Base-by-base conservation (phyloP, 2,113 vertebrate species). In the Zapus hudsonius region DNA sequence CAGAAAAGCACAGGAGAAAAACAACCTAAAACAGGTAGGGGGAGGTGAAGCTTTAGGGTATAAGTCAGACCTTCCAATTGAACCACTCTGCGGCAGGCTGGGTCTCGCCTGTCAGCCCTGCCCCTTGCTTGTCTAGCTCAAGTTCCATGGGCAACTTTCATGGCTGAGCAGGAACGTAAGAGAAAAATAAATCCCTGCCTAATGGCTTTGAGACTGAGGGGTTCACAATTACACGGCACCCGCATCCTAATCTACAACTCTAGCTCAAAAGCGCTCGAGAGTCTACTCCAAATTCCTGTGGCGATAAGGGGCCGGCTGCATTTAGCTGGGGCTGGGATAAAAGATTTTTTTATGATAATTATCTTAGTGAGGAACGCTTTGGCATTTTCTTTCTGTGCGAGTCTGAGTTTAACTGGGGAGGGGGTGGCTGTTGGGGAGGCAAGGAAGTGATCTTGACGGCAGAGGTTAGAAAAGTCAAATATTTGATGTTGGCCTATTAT, bases 161-260 rank as follows among this genome's bases (percentile, higher is more conserved):
- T 70, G 97, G 98, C 97, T 97, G 98, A 97, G 96, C 97, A 97
- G 97, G 98, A 98, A 98, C 96, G 98, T 38, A 96, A 95, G 94
- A 97, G 97, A 96, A 98, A 98, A 98, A 98, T 98, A 98, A 98
- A 98, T 98, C 97, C 97, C 98, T 95, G 98, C 98, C 98, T 99
- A 99, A 99, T 99, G 98, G 99, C 98, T 99, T 98, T 98, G 97
- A 98, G 97, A 97, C 98, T 97, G 97, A 98, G 98, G 98, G 98
- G 98, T 99, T 99, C 98, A 98, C 99, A 99, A 99, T 99, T 99
- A 99, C 98, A 98, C 98, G 98, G 98, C 98, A 98, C 99, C 99
- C 98, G 98, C 98, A 98, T 98, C 98, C 99, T 99, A 99, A 99
- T 99, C 99, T 99, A 97, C 98, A 98, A 98, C 98, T 98, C 96